Evolutionary conservation across 2,888 invertebrate genomes (phyloP).

Genomic region (Drosophila neutralis): DNA sequence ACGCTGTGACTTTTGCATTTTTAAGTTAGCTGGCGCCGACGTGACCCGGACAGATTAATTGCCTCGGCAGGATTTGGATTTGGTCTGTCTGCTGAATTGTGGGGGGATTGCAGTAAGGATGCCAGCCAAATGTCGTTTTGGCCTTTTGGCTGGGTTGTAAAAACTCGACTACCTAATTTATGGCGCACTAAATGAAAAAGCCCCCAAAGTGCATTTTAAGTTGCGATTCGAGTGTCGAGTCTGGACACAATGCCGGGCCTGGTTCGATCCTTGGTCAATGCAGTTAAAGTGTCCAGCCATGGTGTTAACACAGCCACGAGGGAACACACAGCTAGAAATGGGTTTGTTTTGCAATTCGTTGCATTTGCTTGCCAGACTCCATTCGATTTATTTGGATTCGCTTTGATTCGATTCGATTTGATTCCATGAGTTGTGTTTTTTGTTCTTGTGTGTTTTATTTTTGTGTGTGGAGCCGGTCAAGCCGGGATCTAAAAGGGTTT

Average conservation of each 20-base stretch:
- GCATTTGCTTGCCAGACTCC: conserved; percentile 51
- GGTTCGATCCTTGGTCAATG: conserved; percentile 22
- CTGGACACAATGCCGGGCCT: not conserved
- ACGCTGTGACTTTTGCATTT: conserved; percentile 46
- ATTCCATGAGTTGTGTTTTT: conserved; percentile 35
- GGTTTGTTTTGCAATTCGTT: conserved; percentile 54
- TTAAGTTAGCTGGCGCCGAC: conserved; percentile 47
- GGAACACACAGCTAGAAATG: conserved; percentile 14
- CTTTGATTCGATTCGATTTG: conserved; percentile 44
- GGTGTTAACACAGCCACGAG: conserved; percentile 50
- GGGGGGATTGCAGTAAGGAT: not conserved
- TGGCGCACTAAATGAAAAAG: conserved; percentile 70
- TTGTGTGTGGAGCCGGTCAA: conserved; percentile 6
- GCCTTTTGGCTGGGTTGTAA: conserved; percentile 32
- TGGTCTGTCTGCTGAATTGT: conserved; percentile 10
- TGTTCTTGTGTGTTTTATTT: conserved; percentile 2
- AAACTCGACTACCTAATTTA: conserved; percentile 64
- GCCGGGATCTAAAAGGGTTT: conserved; percentile 30
- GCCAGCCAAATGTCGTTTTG: conserved; percentile 38
- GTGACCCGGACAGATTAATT: conserved; percentile 60
- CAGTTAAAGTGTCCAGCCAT: conserved; percentile 54
- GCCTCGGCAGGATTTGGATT: conserved; percentile 48
- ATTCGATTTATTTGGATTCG: conserved; percentile 21
- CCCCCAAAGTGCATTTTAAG: conserved; percentile 70
- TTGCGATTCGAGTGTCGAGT: conserved; percentile 49